Base-by-base conservation (phyloP, 2,797 vertebrate species). In the Hippopotamyrus pictus region DNA sequence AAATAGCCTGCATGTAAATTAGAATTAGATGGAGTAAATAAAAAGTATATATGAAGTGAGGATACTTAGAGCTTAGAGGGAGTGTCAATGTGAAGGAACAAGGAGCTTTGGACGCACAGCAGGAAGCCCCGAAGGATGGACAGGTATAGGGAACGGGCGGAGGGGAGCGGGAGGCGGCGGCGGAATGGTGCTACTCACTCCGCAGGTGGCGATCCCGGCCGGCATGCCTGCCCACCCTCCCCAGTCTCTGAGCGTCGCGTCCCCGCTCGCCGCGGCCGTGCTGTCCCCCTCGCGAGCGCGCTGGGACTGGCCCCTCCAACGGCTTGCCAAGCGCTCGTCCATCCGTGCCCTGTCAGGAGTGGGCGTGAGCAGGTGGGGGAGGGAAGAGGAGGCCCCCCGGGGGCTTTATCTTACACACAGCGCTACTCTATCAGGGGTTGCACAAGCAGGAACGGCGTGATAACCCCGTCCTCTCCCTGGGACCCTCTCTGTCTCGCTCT, bases 221-320 rank as follows among this genome's bases (percentile, higher is more conserved):
- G 95, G 95, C 95, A 96, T 96, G 93, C 92, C 95, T 95, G 94
- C 91, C 92, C 93, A 92, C 93, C 92, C 93, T 93, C 92, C 93
- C 90, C 79, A 33, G 59, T 82, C 73, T 69, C 51, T 62, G 48
- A 89, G 89, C 93, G 94, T 93, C 91, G 90, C 93, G 92, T 90
- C 92, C 93, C 92, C 53, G 44, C 79, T 86, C 48, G 54, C 86
- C 17, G 86, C 54, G 41, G 86, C 93, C 93, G 93, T 94, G 94
- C 93, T 93, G 90, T 93, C 92, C 93, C 94, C 94, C 93, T 93
- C 90, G 92, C 90, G 25, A 94, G 92, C 92, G 92, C 91, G 90
- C 89, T 51, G 86, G 89, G 91, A 91, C 93, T 91, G 93, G 93
- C 93, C 19, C 62, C n/a, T 8, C n/a, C 17, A 29, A 11, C 59